A percentile compares a stretch with the other conserved stretches of the same genome.
These are phyloP conservation scores for Rhagologus leucostigma DNA, from an alignment of 2,113 vertebrate genomes.

Conservation along the genomic window DNA sequence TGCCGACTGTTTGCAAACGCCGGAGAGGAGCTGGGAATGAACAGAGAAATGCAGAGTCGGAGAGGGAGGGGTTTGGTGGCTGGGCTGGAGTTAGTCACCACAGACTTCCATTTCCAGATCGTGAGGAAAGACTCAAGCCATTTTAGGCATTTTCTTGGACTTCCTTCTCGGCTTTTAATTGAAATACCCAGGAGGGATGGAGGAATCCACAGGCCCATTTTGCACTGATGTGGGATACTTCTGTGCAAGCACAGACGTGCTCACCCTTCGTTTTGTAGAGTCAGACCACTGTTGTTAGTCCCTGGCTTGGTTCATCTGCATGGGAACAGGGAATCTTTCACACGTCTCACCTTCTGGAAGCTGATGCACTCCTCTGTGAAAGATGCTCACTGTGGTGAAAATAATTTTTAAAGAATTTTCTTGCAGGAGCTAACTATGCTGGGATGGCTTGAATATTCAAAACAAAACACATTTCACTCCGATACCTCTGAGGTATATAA, in stretches of 20 bases:
- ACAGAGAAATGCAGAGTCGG: neutral
- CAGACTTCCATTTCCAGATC: slow-evolving; percentile 42
- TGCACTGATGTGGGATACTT: neutral
- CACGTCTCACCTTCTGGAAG: neutral
- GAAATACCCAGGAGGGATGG: slow-evolving; percentile 2
- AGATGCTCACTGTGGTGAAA: neutral
- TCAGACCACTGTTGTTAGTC: neutral
- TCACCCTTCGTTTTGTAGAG: accelerated
- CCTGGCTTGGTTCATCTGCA: neutral
- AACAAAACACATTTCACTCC: neutral
- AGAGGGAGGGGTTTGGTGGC: slow-evolving; percentile 48
- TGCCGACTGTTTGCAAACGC: neutral
- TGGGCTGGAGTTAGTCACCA: slow-evolving; percentile 34
- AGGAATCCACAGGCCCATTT: neutral
- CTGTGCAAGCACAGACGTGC: neutral
- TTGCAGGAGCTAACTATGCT: neutral
- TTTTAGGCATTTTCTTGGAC: slow-evolving; percentile 58
- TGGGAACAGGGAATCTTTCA: neutral
- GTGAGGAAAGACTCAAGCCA: slow-evolving; percentile 41
- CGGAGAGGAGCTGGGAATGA: neutral
- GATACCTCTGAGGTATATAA: neutral
- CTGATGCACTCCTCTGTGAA: neutral
- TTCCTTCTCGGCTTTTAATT: neutral
- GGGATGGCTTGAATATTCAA: neutral
- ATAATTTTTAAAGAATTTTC: neutral